Evolutionary conservation across 2,888 invertebrate species (phyloP).

Genomic region (Neria commutata): DNA sequence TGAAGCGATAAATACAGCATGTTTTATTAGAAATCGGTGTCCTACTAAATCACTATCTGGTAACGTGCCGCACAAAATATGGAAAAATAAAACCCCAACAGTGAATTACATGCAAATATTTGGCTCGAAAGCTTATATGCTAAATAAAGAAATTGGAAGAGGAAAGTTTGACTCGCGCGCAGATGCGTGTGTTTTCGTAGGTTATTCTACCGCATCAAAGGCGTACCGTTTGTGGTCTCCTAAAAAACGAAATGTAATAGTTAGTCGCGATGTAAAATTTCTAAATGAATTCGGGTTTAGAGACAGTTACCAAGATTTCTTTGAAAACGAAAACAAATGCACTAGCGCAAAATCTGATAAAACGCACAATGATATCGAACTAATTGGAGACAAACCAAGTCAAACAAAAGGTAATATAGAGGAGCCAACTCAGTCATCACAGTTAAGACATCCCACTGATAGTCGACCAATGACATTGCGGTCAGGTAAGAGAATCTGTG

Average conservation of each 20-base stretch:
- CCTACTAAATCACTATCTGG: conserved; percentile 7
- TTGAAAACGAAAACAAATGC: too few species aligned
- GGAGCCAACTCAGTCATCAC: too few species aligned
- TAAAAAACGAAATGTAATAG: neutral
- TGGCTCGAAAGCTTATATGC: conserved; percentile 3
- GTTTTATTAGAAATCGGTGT: conserved; percentile 15
- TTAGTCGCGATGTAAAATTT: conserved; percentile 17
- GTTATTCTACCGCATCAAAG: too few species aligned
- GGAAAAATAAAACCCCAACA: neutral
- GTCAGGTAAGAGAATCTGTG: too few species aligned
- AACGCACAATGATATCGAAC: too few species aligned
- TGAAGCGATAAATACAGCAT: conserved; percentile 23
- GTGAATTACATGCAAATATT: conserved; percentile 11
- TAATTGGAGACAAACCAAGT: too few species aligned
- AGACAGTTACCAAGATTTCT: too few species aligned
- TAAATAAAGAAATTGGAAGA: conserved; percentile 12
- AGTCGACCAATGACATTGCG: too few species aligned
- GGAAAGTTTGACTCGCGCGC: conserved; percentile 1
- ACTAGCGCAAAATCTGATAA: neutral
- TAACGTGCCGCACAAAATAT: neutral
- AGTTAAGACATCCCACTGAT: too few species aligned
- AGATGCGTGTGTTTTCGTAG: too few species aligned
- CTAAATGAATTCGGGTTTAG: too few species aligned
- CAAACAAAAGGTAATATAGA: too few species aligned
- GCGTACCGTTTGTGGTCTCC: conserved; percentile 8